Percentiles rank a stretch among this genome's conserved stretches.
phyloP scores from a whole-genome alignment of 2,888 invertebrate species.

The Zaprionus obscuricornis region DNA sequence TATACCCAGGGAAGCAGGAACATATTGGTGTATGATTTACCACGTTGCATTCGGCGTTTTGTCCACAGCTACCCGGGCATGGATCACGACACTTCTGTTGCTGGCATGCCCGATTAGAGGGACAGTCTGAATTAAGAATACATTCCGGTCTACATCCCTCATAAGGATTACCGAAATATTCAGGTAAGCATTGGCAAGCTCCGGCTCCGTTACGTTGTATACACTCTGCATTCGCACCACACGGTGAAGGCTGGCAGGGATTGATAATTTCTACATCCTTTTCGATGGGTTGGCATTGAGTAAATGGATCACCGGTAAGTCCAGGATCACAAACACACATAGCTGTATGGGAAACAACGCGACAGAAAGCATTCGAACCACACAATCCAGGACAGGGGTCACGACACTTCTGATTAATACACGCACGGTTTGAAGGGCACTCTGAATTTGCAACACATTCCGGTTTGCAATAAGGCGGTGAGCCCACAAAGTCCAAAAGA shows the following conservation, averaged over 20 bases:
- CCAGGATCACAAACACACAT: conserved; percentile 88
- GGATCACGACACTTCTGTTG: conserved; percentile 90
- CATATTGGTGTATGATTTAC: conserved; percentile 89
- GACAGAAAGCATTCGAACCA: conserved; percentile 89
- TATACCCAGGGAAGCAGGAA: conserved; percentile 86
- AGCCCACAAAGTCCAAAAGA: conserved; percentile 87
- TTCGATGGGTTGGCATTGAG: conserved; percentile 85
- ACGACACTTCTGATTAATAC: conserved; percentile 89
- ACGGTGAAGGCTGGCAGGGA: conserved; percentile 89
- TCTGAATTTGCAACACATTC: conserved; percentile 90
- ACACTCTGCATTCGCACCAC: conserved; percentile 89
- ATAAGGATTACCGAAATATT: conserved; percentile 90
- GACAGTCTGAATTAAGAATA: conserved; percentile 88
- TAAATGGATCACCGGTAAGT: conserved; percentile 89
- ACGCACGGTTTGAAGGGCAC: conserved; percentile 88
- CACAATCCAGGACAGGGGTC: conserved; percentile 90
- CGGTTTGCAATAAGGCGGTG: conserved; percentile 89
- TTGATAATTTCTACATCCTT: conserved; percentile 84
- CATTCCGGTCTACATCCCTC: conserved; percentile 91
- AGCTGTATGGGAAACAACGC: conserved; percentile 89
- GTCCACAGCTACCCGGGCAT: conserved; percentile 90
- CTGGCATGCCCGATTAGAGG: conserved; percentile 89
- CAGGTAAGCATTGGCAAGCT: conserved; percentile 88
- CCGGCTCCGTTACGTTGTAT: conserved; percentile 88
- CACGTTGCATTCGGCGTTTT: conserved; percentile 89